Percentiles rank a stretch among this genome's conserved stretches.
Conservation (phyloP, 2,888 invertebrate genomes). For the Luperina nickerlii region DNA sequence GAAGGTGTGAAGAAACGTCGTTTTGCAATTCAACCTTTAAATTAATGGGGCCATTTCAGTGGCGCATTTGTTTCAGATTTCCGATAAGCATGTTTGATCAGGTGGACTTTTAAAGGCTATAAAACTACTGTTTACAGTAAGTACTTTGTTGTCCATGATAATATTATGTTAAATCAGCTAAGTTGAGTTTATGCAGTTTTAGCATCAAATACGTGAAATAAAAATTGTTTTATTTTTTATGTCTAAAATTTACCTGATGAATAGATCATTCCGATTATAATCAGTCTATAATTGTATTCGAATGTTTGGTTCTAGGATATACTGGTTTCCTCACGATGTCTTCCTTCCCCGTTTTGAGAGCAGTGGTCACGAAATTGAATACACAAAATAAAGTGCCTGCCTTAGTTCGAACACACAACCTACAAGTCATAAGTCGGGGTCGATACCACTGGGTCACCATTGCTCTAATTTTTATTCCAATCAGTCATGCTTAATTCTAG, state of each 20-base stretch:
- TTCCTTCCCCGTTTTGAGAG: too few relatives aligned
- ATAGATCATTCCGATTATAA: neutral
- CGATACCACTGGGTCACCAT: too few relatives aligned
- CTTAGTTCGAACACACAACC: too few relatives aligned
- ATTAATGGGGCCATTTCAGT: slow-evolving; percentile 65
- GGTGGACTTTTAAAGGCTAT: slow-evolving; percentile 18
- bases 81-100: slow-evolving; percentile 55
- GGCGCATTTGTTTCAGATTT: slow-evolving; percentile 48
- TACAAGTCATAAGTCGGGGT: too few relatives aligned
- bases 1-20: slow-evolving; percentile 73
- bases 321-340: too few relatives aligned
- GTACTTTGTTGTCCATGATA: slow-evolving; percentile 5
- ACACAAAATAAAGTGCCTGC: too few relatives aligned
- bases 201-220: neutral
- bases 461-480: neutral
- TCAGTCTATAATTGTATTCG: neutral
- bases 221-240: neutral
- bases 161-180: neutral
- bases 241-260: neutral
- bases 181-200: neutral
- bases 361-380: neutral
- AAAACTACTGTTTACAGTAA: slow-evolving; percentile 47
- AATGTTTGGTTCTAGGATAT: neutral
- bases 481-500: neutral
- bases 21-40: slow-evolving; percentile 70